Base-by-base conservation (phyloP, 2,113 vertebrate species). In the Pogonocichla stellata region DNA sequence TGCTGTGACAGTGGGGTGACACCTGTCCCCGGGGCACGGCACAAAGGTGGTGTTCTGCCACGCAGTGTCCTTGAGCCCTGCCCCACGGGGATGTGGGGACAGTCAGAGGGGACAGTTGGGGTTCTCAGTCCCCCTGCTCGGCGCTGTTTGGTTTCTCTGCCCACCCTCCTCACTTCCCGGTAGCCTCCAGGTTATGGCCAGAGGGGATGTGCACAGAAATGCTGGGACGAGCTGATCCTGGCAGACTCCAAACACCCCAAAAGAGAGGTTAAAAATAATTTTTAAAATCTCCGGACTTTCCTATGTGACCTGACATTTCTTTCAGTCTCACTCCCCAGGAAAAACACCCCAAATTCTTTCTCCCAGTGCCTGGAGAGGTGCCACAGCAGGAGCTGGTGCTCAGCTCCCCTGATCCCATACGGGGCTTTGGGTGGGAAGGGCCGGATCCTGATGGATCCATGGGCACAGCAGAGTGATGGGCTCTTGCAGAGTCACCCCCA, bases 371-470 rank as follows among this genome's bases (percentile, higher is more conserved):
- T 45, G 61, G 51, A 64, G 69, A 57, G 45, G 20, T 78, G 65
- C 54, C 15, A 15, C 0, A 31, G 72, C 57, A 80, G 36, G 67
- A 50, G 29, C 0, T 1, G 3, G 14, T 65, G 47, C 66, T 90
- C 82, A 36, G 56, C 33, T 75, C 25, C 60, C 34, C 62, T 34
- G 4, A 71, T 7, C 15, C 47, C 8, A 14, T 13, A 6, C 0
- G 6, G 19, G 14, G 11, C 10, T 93, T 57, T 6, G 58, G 47
- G n/a, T 0, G 6, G 57, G 47, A 42, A 58, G 92, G 51, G 45
- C 10, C 2, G 0, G 28, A 67, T 36, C 34, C 25, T 2, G 54
- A 5, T 0, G 25, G n/a, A 42, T 61, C 54, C 40, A 10, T 2
- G 56, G 48, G 34, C 79, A 62, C 7, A 10, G 71, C 50, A 54